Base-by-base conservation (phyloP, 2,888 invertebrate genomes). In the Congeria kusceri region DNA sequence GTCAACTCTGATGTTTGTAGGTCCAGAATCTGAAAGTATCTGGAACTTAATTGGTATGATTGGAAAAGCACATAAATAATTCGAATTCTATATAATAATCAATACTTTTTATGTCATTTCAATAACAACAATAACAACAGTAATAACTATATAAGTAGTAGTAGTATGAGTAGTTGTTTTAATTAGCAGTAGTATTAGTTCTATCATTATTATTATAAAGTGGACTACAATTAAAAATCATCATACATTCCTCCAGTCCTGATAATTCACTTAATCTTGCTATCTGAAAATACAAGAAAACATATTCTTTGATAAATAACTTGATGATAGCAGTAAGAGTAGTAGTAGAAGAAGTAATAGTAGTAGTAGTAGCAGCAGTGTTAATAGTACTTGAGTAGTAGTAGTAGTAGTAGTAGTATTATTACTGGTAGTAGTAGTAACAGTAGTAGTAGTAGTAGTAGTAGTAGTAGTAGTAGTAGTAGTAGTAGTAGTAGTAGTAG, bases 21-120 rank as follows among this genome's bases (percentile, higher is more conserved):
- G 84, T 15, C 80, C 84, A 58, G 84, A 73, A 62, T 84, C 84
- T 84, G 28, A 23, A 28, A 39, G 39, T 39, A 5, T 13, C 39
- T n/a, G n/a, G n/a, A n/a, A n/a, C n/a, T n/a, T n/a, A n/a, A n/a
- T n/a, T n/a, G n/a, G n/a, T n/a, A n/a, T n/a, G n/a, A n/a, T n/a
- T n/a, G n/a, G n/a, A n/a, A n/a, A n/a, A n/a, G n/a, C n/a, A n/a
- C n/a, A n/a, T n/a, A n/a, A n/a, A n/a, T n/a, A 44, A 44, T 9
- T 44, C 9, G 46, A 9, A 44, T 9, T 44, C 9, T 9, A 9
- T 13, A 18, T 13, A 44, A 18, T 44, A 44, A 18, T 44, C 9
- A 9, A 9, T 13, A 18, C 18, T 18, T 44, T 44, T 44, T 9
- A 13, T 13, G 46, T 13, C 9, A 18, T 44, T 13, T 9, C 18